Percentiles rank a stretch among this genome's conserved stretches.
phyloP scores from a whole-genome alignment of 2,888 invertebrate species.

The Leucoma salicis region DNA sequence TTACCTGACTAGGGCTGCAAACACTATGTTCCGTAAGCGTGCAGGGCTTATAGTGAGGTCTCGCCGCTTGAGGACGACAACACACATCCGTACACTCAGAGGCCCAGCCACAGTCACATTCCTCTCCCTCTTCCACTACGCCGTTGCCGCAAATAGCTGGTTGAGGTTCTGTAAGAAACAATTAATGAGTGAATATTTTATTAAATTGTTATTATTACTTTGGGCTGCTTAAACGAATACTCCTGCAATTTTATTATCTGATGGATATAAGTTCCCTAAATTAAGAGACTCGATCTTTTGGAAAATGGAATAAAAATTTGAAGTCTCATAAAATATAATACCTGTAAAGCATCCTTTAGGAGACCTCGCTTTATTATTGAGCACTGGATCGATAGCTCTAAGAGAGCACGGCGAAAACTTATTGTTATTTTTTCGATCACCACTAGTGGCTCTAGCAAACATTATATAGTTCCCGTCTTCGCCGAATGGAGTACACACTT shows the following conservation, averaged over 20 bases:
- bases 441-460: slow-evolving; percentile 99
- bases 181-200: too few species aligned
- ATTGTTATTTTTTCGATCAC: slow-evolving; percentile 98
- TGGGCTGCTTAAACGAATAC: too few species aligned
- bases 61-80: slow-evolving; percentile 94
- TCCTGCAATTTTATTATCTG: too few species aligned
- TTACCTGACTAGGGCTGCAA: slow-evolving; percentile 91
- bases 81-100: slow-evolving; percentile 97
- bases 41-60: slow-evolving; percentile 93
- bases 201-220: too few species aligned
- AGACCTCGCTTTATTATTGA: slow-evolving; percentile 95
- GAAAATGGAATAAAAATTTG: neutral
- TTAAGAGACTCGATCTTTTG: too few species aligned
- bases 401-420: slow-evolving; percentile 97
- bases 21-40: slow-evolving; percentile 90
- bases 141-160: slow-evolving; percentile 98
- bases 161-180: slow-evolving; percentile 87
- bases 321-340: slow-evolving; percentile 43
- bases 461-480: slow-evolving; percentile 99
- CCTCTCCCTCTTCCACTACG: slow-evolving; percentile 97
- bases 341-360: slow-evolving; percentile 96
- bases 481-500: slow-evolving; percentile 96
- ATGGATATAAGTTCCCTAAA: too few species aligned
- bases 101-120: slow-evolving; percentile 99
- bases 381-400: slow-evolving; percentile 94